Evolutionary conservation across 2,888 invertebrate species (phyloP).

Genomic region (Eupithecia tripunctaria): DNA sequence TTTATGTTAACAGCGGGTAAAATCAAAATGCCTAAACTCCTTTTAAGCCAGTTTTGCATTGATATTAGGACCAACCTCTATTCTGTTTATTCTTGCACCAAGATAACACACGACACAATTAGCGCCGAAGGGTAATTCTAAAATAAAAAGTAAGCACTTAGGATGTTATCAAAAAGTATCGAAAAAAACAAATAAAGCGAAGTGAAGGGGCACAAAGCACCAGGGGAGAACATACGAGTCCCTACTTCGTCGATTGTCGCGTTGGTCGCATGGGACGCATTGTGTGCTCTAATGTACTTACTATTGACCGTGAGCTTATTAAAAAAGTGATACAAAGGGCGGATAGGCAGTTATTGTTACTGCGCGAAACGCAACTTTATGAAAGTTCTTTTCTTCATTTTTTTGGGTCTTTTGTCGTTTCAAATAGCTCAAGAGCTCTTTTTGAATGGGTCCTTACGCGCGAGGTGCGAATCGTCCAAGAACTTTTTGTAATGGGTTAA

Average conservation of each 20-base stretch:
- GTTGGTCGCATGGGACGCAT: constrained; percentile 56
- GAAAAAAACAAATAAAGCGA: constrained; percentile 45
- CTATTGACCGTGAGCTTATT: constrained; percentile 45
- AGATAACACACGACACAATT: not conserved
- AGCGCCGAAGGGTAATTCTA: not conserved
- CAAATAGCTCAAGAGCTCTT: no score
- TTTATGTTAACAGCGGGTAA: no score
- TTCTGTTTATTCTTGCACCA: not conserved
- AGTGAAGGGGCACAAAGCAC: constrained; percentile 48
- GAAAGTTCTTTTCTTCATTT: not conserved
- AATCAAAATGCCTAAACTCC: no score
- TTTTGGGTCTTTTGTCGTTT: no score
- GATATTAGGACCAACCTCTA: not conserved
- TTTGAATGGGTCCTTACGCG: no score
- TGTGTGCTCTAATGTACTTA: constrained; percentile 49
- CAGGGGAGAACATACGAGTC: constrained; percentile 41
- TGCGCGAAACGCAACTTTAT: not conserved
- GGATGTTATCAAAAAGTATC: constrained; percentile 28
- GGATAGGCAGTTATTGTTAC: not conserved
- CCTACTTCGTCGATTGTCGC: constrained; percentile 59
- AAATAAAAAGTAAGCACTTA: constrained; percentile 10
- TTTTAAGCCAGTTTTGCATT: no score
- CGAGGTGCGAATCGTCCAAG: no score
- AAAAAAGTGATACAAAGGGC: constrained; percentile 9
- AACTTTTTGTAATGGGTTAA: no score